Evolutionary conservation across 1,140 invertebrate species (phyloP), one percentile per base, ranked within the genome.

Genomic region (Brachionus asplanchnoidis): DNA sequence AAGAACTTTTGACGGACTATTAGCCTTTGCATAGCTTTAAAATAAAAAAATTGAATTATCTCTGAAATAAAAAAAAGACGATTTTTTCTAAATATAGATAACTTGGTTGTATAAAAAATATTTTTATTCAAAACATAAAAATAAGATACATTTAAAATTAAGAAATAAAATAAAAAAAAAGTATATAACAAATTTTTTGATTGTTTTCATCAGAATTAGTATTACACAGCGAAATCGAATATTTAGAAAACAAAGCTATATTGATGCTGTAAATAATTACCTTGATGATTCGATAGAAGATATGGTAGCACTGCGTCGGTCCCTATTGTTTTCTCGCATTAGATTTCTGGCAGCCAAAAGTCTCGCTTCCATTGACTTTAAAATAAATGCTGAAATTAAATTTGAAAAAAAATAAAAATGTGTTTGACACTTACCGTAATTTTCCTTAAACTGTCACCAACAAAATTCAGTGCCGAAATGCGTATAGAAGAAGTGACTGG

Each of bases 301-400:
- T 23, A 82, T 65, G 20, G 79, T 82, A 14, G 79, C 79, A 82
- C 79, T 80, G 11, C 78, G 50, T 65, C 79, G n/a, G 14, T 82
- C 79, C 36, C 79, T 8, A 65, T 82, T 82, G 17, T 56, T 46
- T 42, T 65, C 79, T 44, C 60, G 56, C 79, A 82, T 82, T 26
- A 82, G 40, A 46, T 60, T 65, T 65, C 79, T 60, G 14, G 53
- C 36, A 23, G 65, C 65, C n/a, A 82, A 23, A n/a, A 82, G 60
- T 7, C 65, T n/a, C 14, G 79, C 36, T 82, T 82, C 79, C 53
- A 82, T 82, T 65, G 79, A 60, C 79, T 82, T 42, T 11, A 66
- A 80, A 60, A 42, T 79, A 9, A 36, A 36, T 36, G 23, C 17
- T 17, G 26, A 14, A 36, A 70, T 70, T 73, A 36, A 32, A 17